Conservation (phyloP, 2,113 vertebrate genomes). For the Coturnix japonica region DNA sequence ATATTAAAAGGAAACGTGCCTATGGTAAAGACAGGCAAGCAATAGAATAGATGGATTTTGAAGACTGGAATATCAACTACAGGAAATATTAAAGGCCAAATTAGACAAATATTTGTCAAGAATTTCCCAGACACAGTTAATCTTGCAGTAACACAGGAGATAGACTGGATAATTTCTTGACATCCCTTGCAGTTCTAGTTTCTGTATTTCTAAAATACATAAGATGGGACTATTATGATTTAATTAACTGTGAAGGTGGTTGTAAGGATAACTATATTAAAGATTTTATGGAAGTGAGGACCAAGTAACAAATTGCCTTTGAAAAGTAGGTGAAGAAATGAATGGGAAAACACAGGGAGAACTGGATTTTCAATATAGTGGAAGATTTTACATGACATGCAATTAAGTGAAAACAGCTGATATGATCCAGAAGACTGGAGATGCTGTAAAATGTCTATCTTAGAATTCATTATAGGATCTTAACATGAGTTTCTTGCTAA, state of each 20-base stretch:
- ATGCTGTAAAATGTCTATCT: background rate
- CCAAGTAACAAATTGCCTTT: conserved; percentile 1
- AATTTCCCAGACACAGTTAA: background rate
- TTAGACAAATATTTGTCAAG: background rate
- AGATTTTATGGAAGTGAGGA: background rate
- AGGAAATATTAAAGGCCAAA: background rate
- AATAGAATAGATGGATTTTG: background rate
- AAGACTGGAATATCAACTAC: background rate
- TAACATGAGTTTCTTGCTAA: background rate
- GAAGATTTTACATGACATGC: background rate
- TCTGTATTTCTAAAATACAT: rapidly evolving
- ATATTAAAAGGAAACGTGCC: background rate
- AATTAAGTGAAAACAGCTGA: conserved; percentile 1
- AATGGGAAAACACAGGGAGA: conserved; percentile 2
- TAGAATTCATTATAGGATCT: conserved; percentile 1
- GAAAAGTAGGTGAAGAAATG: background rate
- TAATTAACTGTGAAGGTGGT: background rate
- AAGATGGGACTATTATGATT: background rate
- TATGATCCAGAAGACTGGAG: background rate
- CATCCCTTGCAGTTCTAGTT: background rate
- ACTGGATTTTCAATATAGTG: background rate
- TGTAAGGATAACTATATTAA: background rate
- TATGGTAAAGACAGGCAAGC: background rate
- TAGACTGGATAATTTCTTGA: background rate
- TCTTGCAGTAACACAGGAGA: background rate